phyloP scores from a whole-genome alignment of 2,797 vertebrate species.

The Phrynocephalus vlangalii region DNA sequence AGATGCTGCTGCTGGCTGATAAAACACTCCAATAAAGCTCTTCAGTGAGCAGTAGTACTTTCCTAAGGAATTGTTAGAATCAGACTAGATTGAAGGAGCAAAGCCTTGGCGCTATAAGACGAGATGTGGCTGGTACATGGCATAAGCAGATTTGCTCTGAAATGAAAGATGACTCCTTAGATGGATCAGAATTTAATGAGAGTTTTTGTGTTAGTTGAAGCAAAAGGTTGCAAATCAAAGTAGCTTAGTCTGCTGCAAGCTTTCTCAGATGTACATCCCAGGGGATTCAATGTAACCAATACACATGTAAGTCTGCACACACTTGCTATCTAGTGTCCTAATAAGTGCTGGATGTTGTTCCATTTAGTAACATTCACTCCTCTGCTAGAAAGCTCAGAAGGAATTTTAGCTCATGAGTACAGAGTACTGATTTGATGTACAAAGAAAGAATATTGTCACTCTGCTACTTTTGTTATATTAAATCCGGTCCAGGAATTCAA shows the following conservation, averaged over 20 bases:
- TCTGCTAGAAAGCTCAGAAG: not conserved
- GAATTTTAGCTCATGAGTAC: too few relatives aligned
- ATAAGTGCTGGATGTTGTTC: not conserved
- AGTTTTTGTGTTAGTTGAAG: not conserved
- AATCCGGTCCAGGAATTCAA: not conserved
- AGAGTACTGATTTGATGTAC: too few relatives aligned
- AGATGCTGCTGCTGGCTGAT: constrained; percentile 8
- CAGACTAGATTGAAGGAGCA: not conserved
- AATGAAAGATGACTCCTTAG: not conserved
- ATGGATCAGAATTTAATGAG: not conserved
- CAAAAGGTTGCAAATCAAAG: not conserved
- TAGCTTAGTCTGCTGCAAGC: not conserved
- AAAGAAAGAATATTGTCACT: not conserved
- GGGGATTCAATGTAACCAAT: not conserved
- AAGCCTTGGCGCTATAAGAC: not conserved
- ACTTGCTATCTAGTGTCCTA: not conserved
- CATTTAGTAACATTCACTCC: not conserved
- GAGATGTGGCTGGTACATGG: not conserved
- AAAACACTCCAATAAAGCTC: not conserved
- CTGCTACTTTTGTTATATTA: not conserved
- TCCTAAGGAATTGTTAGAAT: not conserved
- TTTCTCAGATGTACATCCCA: not conserved
- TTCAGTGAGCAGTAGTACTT: not conserved
- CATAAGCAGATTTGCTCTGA: not conserved
- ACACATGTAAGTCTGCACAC: not conserved